These are phyloP conservation scores for Labrus mixtus DNA, from an alignment of 2,113 vertebrate species.

Conservation along the genomic window DNA sequence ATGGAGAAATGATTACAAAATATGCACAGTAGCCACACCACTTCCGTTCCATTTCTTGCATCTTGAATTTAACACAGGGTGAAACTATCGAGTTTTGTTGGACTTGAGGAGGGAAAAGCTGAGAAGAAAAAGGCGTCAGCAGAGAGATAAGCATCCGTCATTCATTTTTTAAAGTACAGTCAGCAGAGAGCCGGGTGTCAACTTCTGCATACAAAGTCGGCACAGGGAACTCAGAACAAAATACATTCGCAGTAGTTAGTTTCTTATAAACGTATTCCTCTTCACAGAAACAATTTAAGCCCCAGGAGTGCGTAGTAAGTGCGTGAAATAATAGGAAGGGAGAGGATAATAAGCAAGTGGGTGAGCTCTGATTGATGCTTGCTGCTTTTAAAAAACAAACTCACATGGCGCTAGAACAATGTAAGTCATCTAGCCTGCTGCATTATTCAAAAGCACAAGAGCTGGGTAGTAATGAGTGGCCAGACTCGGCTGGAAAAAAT, in stretches of 20 bases:
- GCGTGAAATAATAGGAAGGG: constrained; percentile 16
- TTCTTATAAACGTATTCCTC: background rate
- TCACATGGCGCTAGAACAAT: constrained; percentile 19
- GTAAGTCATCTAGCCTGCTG: constrained; percentile 19
- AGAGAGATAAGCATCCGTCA: constrained; percentile 12
- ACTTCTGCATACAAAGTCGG: background rate
- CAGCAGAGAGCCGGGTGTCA: constrained; percentile 22
- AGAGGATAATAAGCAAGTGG: constrained; percentile 24
- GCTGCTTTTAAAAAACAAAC: constrained; percentile 41
- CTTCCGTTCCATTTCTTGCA: background rate
- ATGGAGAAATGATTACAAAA: background rate
- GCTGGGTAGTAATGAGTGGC: background rate
- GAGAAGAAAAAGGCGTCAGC: constrained; percentile 9
- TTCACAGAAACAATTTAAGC: constrained; percentile 20
- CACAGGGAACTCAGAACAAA: background rate
- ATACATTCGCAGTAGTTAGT: background rate
- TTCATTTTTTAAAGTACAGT: constrained; percentile 25
- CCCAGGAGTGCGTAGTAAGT: constrained; percentile 19
- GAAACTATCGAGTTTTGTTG: background rate
- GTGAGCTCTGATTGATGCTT: constrained; percentile 45
- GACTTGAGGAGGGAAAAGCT: background rate
- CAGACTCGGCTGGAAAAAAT: constrained; percentile 16
- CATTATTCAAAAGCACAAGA: constrained; percentile 7
- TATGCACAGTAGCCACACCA: background rate
- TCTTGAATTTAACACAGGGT: too few species aligned